These are phyloP conservation scores for Agapostemon virescens DNA, from an alignment of 2,888 invertebrate genomes.

Conservation along the genomic window DNA sequence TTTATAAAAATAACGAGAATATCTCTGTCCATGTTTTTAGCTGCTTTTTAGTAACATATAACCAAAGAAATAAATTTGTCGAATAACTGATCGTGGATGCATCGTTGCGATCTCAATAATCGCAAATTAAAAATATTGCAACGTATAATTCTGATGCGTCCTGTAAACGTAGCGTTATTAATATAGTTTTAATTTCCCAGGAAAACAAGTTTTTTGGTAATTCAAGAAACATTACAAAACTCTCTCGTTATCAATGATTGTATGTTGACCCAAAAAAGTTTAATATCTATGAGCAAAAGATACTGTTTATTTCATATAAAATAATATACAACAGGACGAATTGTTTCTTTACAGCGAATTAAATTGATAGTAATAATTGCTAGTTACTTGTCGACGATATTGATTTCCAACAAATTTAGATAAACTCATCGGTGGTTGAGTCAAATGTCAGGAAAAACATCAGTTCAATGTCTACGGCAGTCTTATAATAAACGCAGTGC, in stretches of 20 bases:
- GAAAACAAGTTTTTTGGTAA: neutral
- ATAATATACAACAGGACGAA: neutral
- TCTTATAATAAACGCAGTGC: neutral
- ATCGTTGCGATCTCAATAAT: too few species aligned
- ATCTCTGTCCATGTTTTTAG: too few species aligned
- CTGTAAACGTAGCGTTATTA: too few species aligned
- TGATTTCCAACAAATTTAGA: neutral
- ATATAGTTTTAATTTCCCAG: too few species aligned
- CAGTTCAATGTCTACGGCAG: neutral
- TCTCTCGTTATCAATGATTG: neutral
- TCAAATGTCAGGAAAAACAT: neutral
- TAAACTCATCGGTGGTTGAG: neutral
- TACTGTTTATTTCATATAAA: neutral
- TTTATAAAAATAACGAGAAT: too few species aligned
- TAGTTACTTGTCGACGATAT: neutral
- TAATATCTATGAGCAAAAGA: neutral
- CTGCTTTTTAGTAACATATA: too few species aligned
- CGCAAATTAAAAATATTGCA: too few species aligned
- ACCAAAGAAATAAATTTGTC: too few species aligned
- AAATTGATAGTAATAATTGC: neutral
- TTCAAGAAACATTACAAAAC: too few species aligned
- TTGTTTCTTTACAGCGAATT: too few species aligned
- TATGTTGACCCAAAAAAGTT: neutral
- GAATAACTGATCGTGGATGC: too few species aligned
- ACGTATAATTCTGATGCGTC: too few species aligned